phyloP scores from a whole-genome alignment of 2,113 vertebrate genomes.

The Ptyas mucosa region DNA sequence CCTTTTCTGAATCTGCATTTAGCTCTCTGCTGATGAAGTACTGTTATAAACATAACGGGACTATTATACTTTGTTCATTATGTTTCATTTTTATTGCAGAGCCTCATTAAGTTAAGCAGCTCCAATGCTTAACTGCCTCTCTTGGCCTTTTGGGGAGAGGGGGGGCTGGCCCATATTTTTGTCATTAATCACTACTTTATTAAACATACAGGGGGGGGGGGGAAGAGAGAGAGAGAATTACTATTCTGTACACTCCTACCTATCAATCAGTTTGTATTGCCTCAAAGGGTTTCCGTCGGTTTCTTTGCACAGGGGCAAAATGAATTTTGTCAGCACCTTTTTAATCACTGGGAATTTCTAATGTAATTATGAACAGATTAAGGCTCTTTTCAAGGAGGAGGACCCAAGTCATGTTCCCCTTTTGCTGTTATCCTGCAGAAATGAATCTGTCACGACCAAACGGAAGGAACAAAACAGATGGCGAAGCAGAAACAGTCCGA shows the following conservation, averaged over 20 bases:
- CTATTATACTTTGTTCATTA: constrained; percentile 49
- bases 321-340: constrained; percentile 24
- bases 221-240: constrained; percentile 40
- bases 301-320: constrained; percentile 39
- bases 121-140: constrained; percentile 55
- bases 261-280: constrained; percentile 47
- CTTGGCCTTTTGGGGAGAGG: constrained; percentile 20
- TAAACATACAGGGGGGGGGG: constrained; percentile 40
- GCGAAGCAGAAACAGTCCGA: not conserved
- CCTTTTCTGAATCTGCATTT: not conserved
- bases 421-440: not conserved
- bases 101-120: constrained; percentile 54
- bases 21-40: not conserved
- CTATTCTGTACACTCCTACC: constrained; percentile 35
- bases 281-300: constrained; percentile 44
- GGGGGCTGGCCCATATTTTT: constrained; percentile 33
- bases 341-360: constrained; percentile 24
- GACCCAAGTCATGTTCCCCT: not conserved
- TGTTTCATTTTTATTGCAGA: constrained; percentile 48
- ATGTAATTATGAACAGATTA: constrained; percentile 27
- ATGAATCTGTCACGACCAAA: constrained; percentile 3
- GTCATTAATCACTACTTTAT: constrained; percentile 29
- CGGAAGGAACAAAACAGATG: constrained; percentile 15
- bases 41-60: constrained; percentile 31
- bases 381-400: not conserved